Conservation (phyloP, 1,140 invertebrate genomes). For the Heliconius hermathena region DNA sequence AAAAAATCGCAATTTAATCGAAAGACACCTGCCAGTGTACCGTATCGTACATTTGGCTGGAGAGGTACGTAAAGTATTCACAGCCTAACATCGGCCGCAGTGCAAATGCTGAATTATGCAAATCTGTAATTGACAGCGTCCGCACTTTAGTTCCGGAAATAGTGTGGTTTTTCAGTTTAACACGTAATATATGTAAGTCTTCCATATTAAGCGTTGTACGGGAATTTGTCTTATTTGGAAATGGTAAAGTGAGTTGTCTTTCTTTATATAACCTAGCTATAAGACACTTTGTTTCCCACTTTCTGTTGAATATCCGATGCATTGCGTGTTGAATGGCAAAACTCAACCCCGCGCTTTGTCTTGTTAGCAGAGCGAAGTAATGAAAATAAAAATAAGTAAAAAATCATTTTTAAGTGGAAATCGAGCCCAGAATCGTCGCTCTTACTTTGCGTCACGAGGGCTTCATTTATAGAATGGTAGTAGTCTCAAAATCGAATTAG, state of each 20-base stretch:
- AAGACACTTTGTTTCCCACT: background rate
- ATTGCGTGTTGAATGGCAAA: background rate
- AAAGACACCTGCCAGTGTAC: constrained; percentile 70
- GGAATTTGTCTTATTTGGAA: background rate
- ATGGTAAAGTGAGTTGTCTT: background rate
- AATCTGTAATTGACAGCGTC: constrained; percentile 72
- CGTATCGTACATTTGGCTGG: constrained; percentile 59
- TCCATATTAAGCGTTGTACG: background rate
- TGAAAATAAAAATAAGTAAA: no score
- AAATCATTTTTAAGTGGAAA: no score
- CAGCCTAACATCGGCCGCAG: constrained; percentile 55
- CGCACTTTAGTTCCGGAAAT: constrained; percentile 46
- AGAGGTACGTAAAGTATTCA: constrained; percentile 72
- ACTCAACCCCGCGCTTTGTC: background rate
- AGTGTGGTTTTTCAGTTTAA: constrained; percentile 31
- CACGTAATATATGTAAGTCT: constrained; percentile 23
- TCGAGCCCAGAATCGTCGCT: no score
- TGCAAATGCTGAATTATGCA: constrained; percentile 74
- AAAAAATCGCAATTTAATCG: constrained; percentile 53
- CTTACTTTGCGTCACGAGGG: no score
- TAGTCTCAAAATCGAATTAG: no score
- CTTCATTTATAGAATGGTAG: no score
- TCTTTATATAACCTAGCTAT: background rate
- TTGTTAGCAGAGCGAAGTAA: no score
- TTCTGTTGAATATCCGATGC: background rate